A percentile compares a stretch with the other conserved stretches of the same genome.
phyloP scores from a whole-genome alignment of 2,888 invertebrate genomes.

The Melieria crassipennis region DNA sequence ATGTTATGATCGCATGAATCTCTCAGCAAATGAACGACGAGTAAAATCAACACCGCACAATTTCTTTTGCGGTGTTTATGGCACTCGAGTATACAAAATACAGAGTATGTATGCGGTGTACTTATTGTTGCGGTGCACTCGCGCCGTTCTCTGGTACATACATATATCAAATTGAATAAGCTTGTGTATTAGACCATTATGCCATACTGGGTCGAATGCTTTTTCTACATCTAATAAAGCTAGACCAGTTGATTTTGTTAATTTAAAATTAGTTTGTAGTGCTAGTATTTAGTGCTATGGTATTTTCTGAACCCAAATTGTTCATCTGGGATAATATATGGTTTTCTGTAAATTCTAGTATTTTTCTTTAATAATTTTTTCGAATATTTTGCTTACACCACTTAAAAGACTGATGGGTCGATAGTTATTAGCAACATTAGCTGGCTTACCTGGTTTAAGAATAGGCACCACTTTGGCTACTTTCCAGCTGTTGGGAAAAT shows the following conservation, averaged over 20 bases:
- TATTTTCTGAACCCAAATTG: slow-evolving; percentile 11
- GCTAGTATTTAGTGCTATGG: no score
- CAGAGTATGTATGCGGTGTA: no score
- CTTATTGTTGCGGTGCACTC: no score
- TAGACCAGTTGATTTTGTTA: no score
- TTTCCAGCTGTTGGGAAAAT: slow-evolving; percentile 2
- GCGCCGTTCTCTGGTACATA: no score
- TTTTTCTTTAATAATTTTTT: slow-evolving; percentile 1
- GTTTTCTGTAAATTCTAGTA: not conserved
- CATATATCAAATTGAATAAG: slow-evolving; percentile 2
- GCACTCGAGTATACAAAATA: no score
- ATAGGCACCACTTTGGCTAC: slow-evolving; percentile 5
- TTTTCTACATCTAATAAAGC: no score
- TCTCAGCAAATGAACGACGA: no score
- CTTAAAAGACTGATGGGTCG: slow-evolving; percentile 9
- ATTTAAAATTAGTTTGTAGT: not conserved
- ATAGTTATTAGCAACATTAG: slow-evolving; percentile 1
- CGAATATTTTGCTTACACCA: slow-evolving; percentile 7
- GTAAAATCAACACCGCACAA: no score
- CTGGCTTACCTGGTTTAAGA: not conserved
- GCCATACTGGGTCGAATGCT: slow-evolving; percentile 16
- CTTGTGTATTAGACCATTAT: slow-evolving; percentile 1
- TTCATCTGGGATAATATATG: slow-evolving; percentile 4
- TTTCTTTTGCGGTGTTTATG: no score
- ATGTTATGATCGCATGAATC: no score